Conservation (phyloP, 2,113 vertebrate genomes). For the Cebus imitator region DNA sequence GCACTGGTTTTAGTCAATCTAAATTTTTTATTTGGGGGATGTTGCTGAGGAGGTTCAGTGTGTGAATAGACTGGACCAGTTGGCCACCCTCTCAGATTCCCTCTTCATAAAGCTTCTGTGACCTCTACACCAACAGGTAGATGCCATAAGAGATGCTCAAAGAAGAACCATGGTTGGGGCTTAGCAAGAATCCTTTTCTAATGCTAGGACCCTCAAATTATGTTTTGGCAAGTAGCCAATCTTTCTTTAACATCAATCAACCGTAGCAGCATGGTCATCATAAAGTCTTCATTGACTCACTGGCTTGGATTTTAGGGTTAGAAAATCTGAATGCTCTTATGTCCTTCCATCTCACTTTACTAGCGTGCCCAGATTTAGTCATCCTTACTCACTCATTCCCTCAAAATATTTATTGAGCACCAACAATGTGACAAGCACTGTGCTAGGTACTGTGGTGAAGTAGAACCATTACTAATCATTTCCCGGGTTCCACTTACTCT, state of each 20-base stretch:
- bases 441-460: no score
- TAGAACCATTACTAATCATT: neutral
- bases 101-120: neutral
- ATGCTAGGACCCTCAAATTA: neutral
- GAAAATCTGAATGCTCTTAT: neutral
- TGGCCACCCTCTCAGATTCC: neutral
- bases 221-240: neutral
- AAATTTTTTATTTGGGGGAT: neutral
- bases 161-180: neutral
- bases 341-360: neutral
- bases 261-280: neutral
- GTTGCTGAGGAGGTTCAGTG: neutral
- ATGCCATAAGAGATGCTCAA: neutral
- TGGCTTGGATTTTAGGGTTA: neutral
- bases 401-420: neutral
- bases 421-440: neutral
- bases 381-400: neutral
- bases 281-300: neutral
- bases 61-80: neutral
- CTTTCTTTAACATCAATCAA: neutral
- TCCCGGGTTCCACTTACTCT: neutral
- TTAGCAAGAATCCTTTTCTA: neutral
- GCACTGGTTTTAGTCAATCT: neutral
- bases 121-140: neutral
- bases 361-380: neutral